Evolutionary conservation across 2,113 vertebrate species (phyloP).

Genomic region (Penelope pileata): DNA sequence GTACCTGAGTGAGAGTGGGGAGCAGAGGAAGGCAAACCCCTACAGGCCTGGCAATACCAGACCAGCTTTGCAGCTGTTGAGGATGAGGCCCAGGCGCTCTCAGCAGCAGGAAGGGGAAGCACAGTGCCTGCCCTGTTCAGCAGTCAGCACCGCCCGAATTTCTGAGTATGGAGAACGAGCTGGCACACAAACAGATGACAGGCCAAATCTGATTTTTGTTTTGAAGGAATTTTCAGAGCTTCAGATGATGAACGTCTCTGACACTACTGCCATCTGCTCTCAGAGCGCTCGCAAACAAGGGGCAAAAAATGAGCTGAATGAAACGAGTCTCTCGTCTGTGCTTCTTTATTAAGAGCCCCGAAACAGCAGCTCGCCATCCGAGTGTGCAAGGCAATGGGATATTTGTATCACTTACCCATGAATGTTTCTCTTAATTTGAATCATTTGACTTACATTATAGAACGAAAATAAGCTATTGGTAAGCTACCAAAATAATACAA

Average conservation of each 20-base stretch:
- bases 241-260: neutral
- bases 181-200: neutral
- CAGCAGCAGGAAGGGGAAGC: accelerated
- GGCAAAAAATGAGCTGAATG: constrained; percentile 17
- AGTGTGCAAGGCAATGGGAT: neutral
- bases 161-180: neutral
- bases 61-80: neutral
- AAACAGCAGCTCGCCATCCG: neutral
- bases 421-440: neutral
- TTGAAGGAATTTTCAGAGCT: neutral
- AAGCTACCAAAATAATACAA: neutral
- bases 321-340: neutral
- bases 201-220: neutral
- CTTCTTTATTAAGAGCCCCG: neutral
- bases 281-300: constrained; percentile 11
- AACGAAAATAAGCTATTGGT: neutral
- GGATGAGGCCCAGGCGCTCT: neutral
- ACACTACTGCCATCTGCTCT: constrained; percentile 39
- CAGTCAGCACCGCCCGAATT: neutral
- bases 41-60: neutral
- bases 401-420: neutral
- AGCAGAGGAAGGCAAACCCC: neutral
- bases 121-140: neutral
- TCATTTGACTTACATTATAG: neutral
- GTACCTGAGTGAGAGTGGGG: neutral